These are phyloP conservation scores for Drosophila testacea DNA, from an alignment of 2,888 invertebrate species.

Conservation along the genomic window DNA sequence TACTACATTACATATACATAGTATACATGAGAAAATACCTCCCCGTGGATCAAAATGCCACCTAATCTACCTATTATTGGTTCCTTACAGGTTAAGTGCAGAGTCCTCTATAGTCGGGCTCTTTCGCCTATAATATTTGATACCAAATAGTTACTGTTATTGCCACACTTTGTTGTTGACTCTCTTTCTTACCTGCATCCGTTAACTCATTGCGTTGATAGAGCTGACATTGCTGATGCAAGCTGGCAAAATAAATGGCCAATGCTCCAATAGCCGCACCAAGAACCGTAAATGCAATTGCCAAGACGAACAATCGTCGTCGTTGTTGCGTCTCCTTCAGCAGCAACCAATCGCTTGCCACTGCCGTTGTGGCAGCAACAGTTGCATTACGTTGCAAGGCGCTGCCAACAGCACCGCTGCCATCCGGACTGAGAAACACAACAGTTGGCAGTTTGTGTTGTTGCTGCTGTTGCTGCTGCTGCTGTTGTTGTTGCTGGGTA, in stretches of 20 bases:
- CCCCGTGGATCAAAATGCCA: too few species aligned
- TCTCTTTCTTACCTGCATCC: constrained; percentile 51
- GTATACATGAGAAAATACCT: too few species aligned
- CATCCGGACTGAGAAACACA: constrained; percentile 79
- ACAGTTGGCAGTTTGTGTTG: constrained; percentile 82
- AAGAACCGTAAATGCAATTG: constrained; percentile 83
- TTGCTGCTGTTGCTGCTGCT: constrained; percentile 25
- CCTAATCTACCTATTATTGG: too few species aligned
- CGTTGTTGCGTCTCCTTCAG: constrained; percentile 90
- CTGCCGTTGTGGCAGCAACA: constrained; percentile 21
- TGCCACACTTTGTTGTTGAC: constrained; percentile 1
- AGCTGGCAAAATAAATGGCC: constrained; percentile 84
- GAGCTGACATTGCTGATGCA: constrained; percentile 61
- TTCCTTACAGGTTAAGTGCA: too few species aligned
- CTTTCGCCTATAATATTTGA: too few species aligned
- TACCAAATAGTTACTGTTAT: neutral
- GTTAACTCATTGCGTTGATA: constrained; percentile 42
- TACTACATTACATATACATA: too few species aligned
- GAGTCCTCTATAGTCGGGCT: too few species aligned
- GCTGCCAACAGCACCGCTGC: constrained; percentile 55
- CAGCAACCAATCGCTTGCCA: constrained; percentile 83
- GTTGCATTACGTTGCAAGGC: constrained; percentile 64
- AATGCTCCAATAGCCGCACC: constrained; percentile 85
- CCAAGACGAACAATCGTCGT: constrained; percentile 86
- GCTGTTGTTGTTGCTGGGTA: constrained; percentile 59